Evolutionary conservation across 2,797 vertebrate species (phyloP), one percentile per base, ranked within the genome.

Genomic region (Hyperoplus lanceolatus): DNA sequence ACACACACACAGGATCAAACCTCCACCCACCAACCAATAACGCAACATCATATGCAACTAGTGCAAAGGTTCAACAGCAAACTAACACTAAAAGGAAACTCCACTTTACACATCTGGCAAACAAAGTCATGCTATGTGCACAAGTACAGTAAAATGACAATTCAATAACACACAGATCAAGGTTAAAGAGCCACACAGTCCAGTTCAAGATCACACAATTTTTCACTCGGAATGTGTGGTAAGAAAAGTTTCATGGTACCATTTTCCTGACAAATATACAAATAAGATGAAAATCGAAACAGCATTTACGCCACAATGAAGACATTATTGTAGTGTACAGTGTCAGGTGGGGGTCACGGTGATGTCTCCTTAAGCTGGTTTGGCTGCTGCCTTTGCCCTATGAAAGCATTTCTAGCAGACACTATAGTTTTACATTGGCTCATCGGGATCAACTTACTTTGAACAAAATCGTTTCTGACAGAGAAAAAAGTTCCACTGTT

Each of bases 281-380:
- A 91, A 90, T 79, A 53, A 82, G 66, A 88, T 84, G 85, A 61
- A 87, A 90, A 89, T 80, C 57, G 0, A 48, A 82, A 70, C 56
- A 56, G 59, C 45, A 51, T 73, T 55, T 51, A 64, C 13, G 5
- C 55, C 70, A 41, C 36, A 39, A 42, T 57, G 39, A 61, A 79
- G 55, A 73, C 60, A 8, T 29, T 38, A 42, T 6, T 61, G 42
- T 55, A 38, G 6, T 3, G 13, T 21, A 10, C 38, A n/a, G 43
- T 11, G 8, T 51, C 16, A 21, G 43, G 45, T 62, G 5, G 43
- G 51, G 39, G 61, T 43, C 45, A 66, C 64, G 45, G 43, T 55
- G 58, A 63, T 4, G 14, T 79, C 50, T 56, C 54, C 14, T 62
- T 53, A n/a, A 15, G 10, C 62, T 15, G 15, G 16, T 29, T 36